Evolutionary conservation across 2,113 vertebrate genomes (phyloP).

Genomic region (Sterna hirundo): DNA sequence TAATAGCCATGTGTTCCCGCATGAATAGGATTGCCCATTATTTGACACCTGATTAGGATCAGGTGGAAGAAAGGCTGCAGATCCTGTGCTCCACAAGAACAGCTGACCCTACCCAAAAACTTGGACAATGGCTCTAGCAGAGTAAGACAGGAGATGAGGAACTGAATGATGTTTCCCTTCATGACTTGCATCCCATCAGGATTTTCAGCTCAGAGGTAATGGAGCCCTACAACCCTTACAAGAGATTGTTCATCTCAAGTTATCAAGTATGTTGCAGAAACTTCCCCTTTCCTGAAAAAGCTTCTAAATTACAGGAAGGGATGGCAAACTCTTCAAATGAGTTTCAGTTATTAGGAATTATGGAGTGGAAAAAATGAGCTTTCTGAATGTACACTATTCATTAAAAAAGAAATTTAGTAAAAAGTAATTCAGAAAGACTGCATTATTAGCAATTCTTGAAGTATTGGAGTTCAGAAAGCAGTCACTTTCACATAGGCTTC

Average conservation of each 20-base stretch:
- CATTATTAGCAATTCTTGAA: background rate
- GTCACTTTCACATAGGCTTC: background rate
- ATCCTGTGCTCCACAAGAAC: background rate
- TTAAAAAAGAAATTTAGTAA: background rate
- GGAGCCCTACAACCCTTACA: background rate
- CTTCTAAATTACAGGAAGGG: background rate
- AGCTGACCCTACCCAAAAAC: background rate
- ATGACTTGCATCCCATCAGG: background rate
- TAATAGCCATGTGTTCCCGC: rapidly evolving
- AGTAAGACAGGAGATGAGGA: background rate
- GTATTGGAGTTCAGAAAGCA: background rate
- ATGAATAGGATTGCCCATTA: background rate
- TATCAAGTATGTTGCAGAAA: background rate
- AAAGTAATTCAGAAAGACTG: background rate
- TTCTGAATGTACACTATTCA: background rate
- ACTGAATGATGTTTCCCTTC: background rate
- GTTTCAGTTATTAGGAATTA: background rate
- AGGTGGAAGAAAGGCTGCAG: background rate
- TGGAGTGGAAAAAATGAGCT: background rate
- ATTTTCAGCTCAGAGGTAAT: background rate
- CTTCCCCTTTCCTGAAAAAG: background rate
- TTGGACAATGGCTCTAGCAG: rapidly evolving
- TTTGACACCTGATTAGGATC: background rate
- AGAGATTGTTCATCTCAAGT: background rate
- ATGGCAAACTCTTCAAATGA: background rate